These are phyloP conservation scores for Potorous gilbertii DNA, from an alignment of 2,797 vertebrate genomes.

Conservation along the genomic window DNA sequence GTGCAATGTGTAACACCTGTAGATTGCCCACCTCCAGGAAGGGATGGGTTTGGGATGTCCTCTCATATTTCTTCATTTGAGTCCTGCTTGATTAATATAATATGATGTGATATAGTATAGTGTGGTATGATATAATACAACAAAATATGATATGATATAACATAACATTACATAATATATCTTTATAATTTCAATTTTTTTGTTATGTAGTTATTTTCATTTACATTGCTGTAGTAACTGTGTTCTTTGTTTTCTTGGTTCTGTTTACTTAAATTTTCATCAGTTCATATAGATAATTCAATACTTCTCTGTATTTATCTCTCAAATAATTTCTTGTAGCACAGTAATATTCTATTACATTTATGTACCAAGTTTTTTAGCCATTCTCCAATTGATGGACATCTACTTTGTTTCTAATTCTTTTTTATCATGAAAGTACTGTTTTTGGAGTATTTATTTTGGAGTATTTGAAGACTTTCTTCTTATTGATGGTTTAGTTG, in stretches of 20 bases:
- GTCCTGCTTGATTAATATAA: neutral
- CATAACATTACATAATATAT: neutral
- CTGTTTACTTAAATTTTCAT: neutral
- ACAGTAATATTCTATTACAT: neutral
- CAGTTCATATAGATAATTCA: neutral
- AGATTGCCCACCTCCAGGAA: neutral
- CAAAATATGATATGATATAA: too few relatives aligned
- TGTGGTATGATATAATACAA: too few relatives aligned
- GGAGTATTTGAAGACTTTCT: neutral
- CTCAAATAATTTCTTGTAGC: neutral
- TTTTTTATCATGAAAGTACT: neutral
- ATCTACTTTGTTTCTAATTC: neutral
- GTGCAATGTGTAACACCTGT: neutral
- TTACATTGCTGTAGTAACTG: neutral
- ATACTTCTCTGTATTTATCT: neutral
- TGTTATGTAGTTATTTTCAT: neutral
- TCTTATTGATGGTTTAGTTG: neutral
- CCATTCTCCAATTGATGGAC: neutral
- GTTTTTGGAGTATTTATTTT: neutral
- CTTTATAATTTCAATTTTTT: neutral
- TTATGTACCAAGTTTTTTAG: neutral
- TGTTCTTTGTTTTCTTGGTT: neutral
- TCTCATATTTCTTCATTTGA: neutral
- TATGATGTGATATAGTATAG: too few relatives aligned
- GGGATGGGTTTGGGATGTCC: neutral